These are phyloP conservation scores for Lepeophtheirus salmonis DNA, from an alignment of 1,140 invertebrate species.

Conservation along the genomic window DNA sequence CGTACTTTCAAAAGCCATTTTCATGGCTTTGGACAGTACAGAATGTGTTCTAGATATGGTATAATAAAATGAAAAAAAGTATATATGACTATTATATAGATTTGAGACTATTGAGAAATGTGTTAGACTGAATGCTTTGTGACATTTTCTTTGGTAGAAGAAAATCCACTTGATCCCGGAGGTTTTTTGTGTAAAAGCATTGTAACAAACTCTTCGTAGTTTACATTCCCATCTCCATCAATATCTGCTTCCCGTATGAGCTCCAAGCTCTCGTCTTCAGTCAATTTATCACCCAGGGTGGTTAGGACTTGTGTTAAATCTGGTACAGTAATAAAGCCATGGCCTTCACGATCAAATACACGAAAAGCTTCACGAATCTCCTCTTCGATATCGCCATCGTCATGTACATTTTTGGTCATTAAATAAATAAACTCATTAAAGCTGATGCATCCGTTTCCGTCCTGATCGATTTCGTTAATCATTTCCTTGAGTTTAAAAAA, in stretches of 20 bases:
- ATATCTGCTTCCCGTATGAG: slow-evolving; percentile 39
- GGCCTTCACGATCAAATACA: slow-evolving; percentile 38
- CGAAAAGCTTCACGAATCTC: slow-evolving; percentile 30
- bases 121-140: not conserved
- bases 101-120: too few species aligned
- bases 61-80: too few species aligned
- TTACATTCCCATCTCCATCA: slow-evolving; percentile 33
- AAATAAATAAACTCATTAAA: slow-evolving; percentile 18
- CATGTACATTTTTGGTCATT: slow-evolving; percentile 18
- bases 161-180: not conserved
- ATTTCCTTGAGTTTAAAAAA: slow-evolving; percentile 12
- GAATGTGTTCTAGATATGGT: too few species aligned
- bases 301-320: slow-evolving; percentile 38
- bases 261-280: slow-evolving; percentile 36
- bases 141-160: not conserved
- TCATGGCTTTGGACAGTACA: too few species aligned
- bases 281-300: slow-evolving; percentile 38
- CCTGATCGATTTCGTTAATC: slow-evolving; percentile 18
- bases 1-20: too few species aligned
- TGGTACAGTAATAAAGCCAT: slow-evolving; percentile 37
- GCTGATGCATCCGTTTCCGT: slow-evolving; percentile 16
- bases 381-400: slow-evolving; percentile 26
- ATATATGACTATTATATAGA: too few species aligned
- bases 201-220: slow-evolving; percentile 26
- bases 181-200: slow-evolving; percentile 16